Base-by-base conservation (phyloP, 2,797 vertebrate genomes). In the Chrysocyon brachyurus region DNA sequence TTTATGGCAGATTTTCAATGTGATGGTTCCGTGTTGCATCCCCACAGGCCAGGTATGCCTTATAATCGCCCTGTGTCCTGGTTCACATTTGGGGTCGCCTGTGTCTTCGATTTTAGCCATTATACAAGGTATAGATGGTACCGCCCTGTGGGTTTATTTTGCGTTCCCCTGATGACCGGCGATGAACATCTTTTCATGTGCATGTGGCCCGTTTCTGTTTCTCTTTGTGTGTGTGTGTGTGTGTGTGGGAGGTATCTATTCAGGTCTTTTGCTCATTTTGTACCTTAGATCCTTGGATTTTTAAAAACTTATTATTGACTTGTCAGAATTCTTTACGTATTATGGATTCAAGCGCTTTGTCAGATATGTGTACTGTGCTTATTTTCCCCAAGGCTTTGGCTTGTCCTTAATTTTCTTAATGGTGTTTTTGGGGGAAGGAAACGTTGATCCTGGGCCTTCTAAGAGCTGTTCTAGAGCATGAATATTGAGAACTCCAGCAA, bases 31-130 rank as follows among this genome's bases (percentile, higher is more conserved):
- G 2, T 33, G 52, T 57, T 28, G 16, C 56, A 6, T 46, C 61
- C n/a, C 4, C 5, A 4, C 1, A 24, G 72, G 56, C 7, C 28
- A n/a, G 33, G 57, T 0, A 0, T 0, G 28, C 4, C 14, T 46
- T 22, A 73, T 15, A 15, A 15, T 11, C 15, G 15, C 9, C 26
- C 5, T 3, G 15, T 14, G 40, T 59, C 26, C 57, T 57, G 46
- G 5, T 46, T 33, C 28, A 4, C 12, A 5, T 1, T 16, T 68
- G 66, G 36, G 15, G 15, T 16, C 75, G 4, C 21, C 11, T 6
- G 9, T 54, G n/a, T 56, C 59, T 88, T 56, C n/a, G 22, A 17
- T 59, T 57, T 73, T 28, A 56, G 57, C 54, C 36, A 17, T 17
- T 54, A 12, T 0, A 1, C 22, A 54, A 11, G 31, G 14, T 46